phyloP scores from a whole-genome alignment of 2,113 vertebrate genomes.

The Hyperopisus bebe region DNA sequence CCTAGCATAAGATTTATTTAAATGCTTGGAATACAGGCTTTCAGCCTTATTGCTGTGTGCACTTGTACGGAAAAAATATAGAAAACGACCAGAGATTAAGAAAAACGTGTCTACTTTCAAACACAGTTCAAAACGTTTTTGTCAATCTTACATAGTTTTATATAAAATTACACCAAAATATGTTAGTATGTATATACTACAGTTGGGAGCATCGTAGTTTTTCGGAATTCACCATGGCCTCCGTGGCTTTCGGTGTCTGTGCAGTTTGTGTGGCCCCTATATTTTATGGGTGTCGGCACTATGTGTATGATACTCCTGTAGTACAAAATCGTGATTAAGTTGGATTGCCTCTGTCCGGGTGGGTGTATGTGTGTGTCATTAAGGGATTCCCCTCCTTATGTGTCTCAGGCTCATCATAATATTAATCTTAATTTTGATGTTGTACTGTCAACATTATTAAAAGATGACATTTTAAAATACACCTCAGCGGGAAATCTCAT shows the following conservation, averaged over 20 bases:
- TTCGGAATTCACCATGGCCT: background rate
- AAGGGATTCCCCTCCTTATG: background rate
- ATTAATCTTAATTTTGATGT: background rate
- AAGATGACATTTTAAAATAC: background rate
- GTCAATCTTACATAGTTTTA: background rate
- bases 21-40: background rate
- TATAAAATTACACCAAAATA: background rate
- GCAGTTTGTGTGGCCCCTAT: background rate
- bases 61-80: background rate
- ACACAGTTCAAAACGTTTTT: background rate
- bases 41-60: background rate
- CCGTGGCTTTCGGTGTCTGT: background rate
- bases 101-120: background rate
- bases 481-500: background rate
- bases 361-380: background rate
- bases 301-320: background rate
- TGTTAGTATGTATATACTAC: background rate
- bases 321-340: background rate
- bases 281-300: background rate
- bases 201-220: background rate
- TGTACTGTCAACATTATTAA: background rate
- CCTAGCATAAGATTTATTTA: background rate
- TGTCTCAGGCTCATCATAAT: background rate
- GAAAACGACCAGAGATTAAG: background rate
- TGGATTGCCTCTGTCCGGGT: background rate